Evolutionary conservation across 2,113 vertebrate genomes (phyloP).

Genomic region (Myodes glareolus): DNA sequence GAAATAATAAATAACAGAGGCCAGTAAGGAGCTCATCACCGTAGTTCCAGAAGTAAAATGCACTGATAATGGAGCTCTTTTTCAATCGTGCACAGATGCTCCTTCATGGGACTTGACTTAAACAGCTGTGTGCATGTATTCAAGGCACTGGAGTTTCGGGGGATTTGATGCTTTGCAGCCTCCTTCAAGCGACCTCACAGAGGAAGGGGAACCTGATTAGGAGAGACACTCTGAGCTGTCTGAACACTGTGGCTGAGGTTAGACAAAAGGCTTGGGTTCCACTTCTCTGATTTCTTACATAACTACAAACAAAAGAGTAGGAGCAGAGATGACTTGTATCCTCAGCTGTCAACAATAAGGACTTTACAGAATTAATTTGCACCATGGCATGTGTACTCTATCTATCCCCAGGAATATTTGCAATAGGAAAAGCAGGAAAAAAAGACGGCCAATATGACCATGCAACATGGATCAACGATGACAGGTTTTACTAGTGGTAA

Average conservation of each 20-base stretch:
- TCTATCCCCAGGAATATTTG: slow-evolving; percentile 17
- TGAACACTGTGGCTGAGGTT: neutral
- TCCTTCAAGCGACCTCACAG: neutral
- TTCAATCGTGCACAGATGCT: neutral
- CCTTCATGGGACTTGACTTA: neutral
- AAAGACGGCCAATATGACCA: neutral
- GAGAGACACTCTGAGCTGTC: neutral
- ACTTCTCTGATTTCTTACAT: neutral
- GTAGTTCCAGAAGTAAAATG: neutral
- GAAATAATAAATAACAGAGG: neutral
- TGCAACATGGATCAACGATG: neutral
- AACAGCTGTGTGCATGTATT: neutral
- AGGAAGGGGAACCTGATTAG: neutral
- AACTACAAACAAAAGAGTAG: neutral
- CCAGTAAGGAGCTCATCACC: neutral
- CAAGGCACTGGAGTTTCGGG: neutral
- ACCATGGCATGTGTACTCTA: neutral
- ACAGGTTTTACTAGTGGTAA: neutral
- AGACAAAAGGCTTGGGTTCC: neutral
- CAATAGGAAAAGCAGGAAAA: neutral
- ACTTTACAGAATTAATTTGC: neutral
- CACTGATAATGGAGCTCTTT: neutral
- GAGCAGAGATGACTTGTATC: neutral
- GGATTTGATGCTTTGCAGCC: neutral
- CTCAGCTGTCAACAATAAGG: neutral